A percentile compares a stretch with the other conserved stretches of the same genome.
Evolutionary conservation across 2,113 vertebrate genomes (phyloP).

Genomic region (Salminus brasiliensis): DNA sequence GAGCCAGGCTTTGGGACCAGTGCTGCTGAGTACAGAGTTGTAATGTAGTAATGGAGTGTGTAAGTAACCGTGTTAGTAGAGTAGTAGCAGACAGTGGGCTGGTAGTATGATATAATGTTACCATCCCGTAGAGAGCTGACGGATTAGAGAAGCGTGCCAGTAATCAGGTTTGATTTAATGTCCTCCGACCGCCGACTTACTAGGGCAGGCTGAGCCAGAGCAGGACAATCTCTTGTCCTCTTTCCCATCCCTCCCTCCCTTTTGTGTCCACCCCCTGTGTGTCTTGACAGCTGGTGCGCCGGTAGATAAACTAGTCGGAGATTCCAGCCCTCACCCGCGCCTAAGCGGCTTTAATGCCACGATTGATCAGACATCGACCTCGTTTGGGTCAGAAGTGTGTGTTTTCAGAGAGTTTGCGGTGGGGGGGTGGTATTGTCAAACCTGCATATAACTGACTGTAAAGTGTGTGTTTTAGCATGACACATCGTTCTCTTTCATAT

Average conservation of each 20-base stretch:
- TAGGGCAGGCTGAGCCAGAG: conserved; percentile 31
- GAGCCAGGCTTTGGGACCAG: too few species aligned
- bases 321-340: conserved; percentile 66
- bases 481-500: conserved; percentile 54
- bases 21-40: too few species aligned
- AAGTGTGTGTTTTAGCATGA: conserved; percentile 47
- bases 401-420: not conserved
- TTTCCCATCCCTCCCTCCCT: conserved; percentile 42
- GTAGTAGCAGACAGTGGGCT: not conserved
- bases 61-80: not conserved
- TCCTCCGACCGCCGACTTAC: conserved; percentile 26
- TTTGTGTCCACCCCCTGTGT: conserved; percentile 50
- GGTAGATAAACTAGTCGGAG: conserved; percentile 62
- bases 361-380: conserved; percentile 79
- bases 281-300: conserved; percentile 77
- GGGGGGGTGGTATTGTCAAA: not conserved
- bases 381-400: conserved; percentile 68
- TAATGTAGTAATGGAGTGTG: not conserved
- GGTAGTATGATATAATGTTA: conserved; percentile 33
- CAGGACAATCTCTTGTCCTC: conserved; percentile 42
- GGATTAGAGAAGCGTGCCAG: conserved; percentile 36
- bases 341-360: conserved; percentile 77
- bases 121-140: not conserved
- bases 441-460: not conserved
- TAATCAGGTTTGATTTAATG: conserved; percentile 48